Evolutionary conservation across 2,797 vertebrate genomes (phyloP).

Genomic region (Alectoris magna): DNA sequence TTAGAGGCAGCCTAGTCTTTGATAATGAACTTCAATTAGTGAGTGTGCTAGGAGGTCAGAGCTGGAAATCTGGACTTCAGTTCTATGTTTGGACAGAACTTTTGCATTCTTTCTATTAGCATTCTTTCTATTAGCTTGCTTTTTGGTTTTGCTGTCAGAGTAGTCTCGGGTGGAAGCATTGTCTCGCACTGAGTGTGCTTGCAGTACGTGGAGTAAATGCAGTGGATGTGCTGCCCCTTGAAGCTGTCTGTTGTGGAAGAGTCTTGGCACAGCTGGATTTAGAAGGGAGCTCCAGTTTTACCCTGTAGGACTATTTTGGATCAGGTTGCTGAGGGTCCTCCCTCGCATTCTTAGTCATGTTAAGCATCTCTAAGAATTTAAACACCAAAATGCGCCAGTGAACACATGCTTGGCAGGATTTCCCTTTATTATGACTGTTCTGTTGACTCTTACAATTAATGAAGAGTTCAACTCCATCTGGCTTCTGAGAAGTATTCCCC

Average conservation of each 20-base stretch:
- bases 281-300: neutral
- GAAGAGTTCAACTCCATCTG: neutral
- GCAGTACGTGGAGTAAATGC: neutral
- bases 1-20: neutral
- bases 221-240: neutral
- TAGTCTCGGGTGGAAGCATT: neutral
- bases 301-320: neutral
- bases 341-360: too few species aligned
- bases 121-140: neutral
- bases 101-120: neutral
- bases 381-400: neutral
- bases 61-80: neutral
- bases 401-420: neutral
- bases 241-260: neutral
- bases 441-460: neutral
- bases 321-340: neutral
- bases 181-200: neutral
- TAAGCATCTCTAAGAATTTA: neutral
- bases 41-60: neutral
- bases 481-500: neutral
- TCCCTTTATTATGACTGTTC: neutral
- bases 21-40: neutral
- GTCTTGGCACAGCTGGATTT: neutral
- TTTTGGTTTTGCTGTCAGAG: neutral
- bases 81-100: neutral